Evolutionary conservation across 2,113 vertebrate genomes (phyloP).

Genomic region (Argyrosomus japonicus): DNA sequence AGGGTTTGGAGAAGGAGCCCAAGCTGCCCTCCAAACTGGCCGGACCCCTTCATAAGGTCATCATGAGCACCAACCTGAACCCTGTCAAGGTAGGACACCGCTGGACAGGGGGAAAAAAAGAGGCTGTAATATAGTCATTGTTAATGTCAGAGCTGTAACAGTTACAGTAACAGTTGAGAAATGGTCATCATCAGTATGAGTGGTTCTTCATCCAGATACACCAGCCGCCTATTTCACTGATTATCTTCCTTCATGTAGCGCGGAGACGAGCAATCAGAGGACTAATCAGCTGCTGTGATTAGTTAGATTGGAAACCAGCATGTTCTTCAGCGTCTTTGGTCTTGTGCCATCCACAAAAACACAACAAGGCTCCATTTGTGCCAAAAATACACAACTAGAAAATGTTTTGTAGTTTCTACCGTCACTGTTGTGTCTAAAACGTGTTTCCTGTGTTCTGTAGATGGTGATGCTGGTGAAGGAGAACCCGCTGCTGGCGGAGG

Average conservation of each 20-base stretch:
- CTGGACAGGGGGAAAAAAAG: not conserved
- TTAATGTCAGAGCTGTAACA: too few species aligned
- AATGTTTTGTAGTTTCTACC: not conserved
- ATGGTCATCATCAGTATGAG: not conserved
- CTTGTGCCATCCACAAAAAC: too few species aligned
- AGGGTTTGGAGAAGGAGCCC: constrained; percentile 95
- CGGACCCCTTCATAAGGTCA: constrained; percentile 95
- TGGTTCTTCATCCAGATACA: not conserved
- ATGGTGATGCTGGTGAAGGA: constrained; percentile 94
- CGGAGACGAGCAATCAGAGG: not conserved
- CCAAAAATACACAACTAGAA: not conserved
- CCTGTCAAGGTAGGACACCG: constrained; percentile 90
- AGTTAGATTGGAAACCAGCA: not conserved
- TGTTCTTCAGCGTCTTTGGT: not conserved
- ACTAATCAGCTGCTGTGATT: not conserved
- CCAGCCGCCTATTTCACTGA: not conserved
- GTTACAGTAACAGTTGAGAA: not conserved
- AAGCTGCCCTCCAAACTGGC: constrained; percentile 93
- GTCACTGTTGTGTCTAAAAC: not conserved
- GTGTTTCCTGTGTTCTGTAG: constrained; percentile 68
- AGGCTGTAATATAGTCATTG: not conserved
- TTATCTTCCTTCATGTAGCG: not conserved
- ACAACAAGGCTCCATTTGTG: not conserved
- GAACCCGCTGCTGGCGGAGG: constrained; percentile 91
- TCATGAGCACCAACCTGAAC: constrained; percentile 97